These are phyloP conservation scores for Agrochola lota DNA, from an alignment of 2,888 invertebrate genomes.

Conservation along the genomic window DNA sequence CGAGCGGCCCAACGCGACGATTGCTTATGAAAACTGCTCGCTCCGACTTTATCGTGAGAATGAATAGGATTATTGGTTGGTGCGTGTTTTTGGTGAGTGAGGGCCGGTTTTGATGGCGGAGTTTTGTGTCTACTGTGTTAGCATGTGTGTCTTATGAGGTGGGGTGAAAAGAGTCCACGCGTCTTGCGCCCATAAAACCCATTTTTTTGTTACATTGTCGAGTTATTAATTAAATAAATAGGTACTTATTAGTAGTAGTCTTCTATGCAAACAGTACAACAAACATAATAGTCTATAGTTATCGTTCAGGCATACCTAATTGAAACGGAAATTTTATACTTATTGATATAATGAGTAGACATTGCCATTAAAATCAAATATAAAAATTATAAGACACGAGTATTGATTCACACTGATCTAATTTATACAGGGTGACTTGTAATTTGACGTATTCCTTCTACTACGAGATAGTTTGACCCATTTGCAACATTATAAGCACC, in stretches of 20 bases:
- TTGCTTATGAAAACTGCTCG: slow-evolving; percentile 74
- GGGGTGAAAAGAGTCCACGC: not conserved
- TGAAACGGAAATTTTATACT: not conserved
- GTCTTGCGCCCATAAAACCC: not conserved
- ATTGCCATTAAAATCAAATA: slow-evolving; percentile 16
- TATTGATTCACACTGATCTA: slow-evolving; percentile 15
- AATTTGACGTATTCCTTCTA: too few species aligned
- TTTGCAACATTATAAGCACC: too few species aligned
- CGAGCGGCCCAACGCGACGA: slow-evolving; percentile 64
- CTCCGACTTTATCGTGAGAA: slow-evolving; percentile 62
- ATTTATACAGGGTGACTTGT: not conserved
- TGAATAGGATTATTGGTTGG: slow-evolving; percentile 62
- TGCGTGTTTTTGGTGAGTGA: slow-evolving; percentile 42
- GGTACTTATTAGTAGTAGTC: not conserved
- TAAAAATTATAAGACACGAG: not conserved
- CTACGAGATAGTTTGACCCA: too few species aligned
- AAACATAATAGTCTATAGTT: too few species aligned
- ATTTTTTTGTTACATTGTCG: not conserved
- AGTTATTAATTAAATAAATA: not conserved
- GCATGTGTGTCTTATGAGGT: slow-evolving; percentile 23
- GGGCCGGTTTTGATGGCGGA: slow-evolving; percentile 16
- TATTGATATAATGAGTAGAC: not conserved
- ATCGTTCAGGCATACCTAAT: not conserved
- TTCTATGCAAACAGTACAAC: not conserved
- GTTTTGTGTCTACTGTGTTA: slow-evolving; percentile 6